Conservation (phyloP, 2,797 vertebrate species). For the Natrix natrix region DNA sequence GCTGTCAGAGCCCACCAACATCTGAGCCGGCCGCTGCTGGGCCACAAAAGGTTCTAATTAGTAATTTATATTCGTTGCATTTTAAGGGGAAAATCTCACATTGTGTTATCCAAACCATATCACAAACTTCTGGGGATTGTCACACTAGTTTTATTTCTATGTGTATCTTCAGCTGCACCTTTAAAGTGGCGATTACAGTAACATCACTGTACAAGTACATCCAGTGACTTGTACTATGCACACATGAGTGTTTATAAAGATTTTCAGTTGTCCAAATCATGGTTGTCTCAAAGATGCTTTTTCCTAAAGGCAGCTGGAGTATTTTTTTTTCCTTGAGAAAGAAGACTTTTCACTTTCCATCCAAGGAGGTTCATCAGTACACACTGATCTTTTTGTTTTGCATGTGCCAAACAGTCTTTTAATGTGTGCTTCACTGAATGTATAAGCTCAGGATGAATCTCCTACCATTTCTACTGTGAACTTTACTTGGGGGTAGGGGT, state of each 20-base stretch:
- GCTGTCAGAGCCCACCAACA: no score
- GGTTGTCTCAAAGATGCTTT: neutral
- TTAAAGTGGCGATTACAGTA: neutral
- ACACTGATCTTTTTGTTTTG: no score
- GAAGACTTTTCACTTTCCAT: neutral
- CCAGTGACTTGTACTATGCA: neutral
- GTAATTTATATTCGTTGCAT: neutral
- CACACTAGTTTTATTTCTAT: neutral
- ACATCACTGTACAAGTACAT: neutral
- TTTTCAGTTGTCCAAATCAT: neutral
- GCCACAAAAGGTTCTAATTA: neutral
- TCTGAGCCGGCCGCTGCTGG: no score
- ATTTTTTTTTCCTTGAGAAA: neutral
- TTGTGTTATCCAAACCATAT: neutral
- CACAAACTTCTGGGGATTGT: neutral
- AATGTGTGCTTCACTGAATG: neutral
- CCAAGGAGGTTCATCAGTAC: neutral
- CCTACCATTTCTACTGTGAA: neutral
- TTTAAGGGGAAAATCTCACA: neutral
- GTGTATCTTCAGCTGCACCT: neutral
- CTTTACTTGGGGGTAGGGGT: neutral
- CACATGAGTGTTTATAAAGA: neutral
- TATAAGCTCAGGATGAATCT: neutral
- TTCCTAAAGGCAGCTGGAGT: neutral
- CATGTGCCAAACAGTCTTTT: neutral